These are phyloP conservation scores for Phoxinus dragarum DNA, from an alignment of 2,797 vertebrate species.

Conservation along the genomic window DNA sequence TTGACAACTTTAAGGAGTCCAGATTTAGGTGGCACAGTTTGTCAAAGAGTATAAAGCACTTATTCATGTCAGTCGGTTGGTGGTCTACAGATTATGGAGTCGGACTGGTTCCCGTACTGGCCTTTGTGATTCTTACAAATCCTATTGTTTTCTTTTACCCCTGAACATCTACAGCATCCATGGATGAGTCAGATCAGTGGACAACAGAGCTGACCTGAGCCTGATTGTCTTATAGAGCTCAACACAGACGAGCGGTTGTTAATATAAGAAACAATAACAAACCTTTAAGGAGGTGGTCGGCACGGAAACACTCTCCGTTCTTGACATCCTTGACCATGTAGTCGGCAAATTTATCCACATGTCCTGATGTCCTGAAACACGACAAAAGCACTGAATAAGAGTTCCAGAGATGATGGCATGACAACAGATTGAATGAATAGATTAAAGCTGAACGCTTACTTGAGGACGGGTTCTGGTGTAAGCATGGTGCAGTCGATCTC, in stretches of 20 bases:
- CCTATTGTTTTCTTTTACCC: slow-evolving; percentile 19
- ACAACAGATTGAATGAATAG: neutral
- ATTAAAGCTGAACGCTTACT: slow-evolving; percentile 76
- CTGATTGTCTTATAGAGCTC: neutral
- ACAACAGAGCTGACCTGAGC: neutral
- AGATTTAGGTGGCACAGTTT: neutral
- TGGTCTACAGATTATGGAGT: neutral
- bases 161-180: neutral
- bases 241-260: neutral
- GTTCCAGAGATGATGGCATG: neutral
- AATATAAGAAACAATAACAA: slow-evolving; percentile 4
- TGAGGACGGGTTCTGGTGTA: slow-evolving; percentile 93
- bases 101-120: neutral
- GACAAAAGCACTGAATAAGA: slow-evolving; percentile 2
- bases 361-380: slow-evolving; percentile 90
- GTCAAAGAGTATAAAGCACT: neutral
- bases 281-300: slow-evolving; percentile 98
- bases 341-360: slow-evolving; percentile 98
- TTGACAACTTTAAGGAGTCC: neutral
- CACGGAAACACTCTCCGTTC: slow-evolving; percentile 96
- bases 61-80: neutral
- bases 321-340: slow-evolving; percentile 99
- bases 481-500: slow-evolving; percentile 99
- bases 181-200: neutral
- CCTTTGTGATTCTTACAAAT: slow-evolving; percentile 65